Evolutionary conservation across 1,140 invertebrate genomes (phyloP).

Genomic region (Maniola jurtina): DNA sequence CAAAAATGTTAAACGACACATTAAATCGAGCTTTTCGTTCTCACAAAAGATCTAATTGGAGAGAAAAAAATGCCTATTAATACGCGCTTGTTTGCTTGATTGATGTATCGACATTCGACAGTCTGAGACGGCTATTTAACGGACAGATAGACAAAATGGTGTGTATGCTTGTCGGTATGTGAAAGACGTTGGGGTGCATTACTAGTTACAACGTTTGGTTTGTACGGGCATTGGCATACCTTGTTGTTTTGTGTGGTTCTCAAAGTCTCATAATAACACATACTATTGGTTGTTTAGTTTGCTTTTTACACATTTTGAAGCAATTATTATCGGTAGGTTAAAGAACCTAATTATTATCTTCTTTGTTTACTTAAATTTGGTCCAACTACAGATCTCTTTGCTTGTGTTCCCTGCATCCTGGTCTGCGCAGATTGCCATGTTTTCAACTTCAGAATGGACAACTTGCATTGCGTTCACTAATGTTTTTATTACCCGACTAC

Average conservation of each 20-base stretch:
- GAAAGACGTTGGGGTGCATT: slow-evolving; percentile 59
- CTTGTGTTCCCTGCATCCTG: no score
- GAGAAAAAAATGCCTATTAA: slow-evolving; percentile 60
- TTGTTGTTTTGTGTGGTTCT: slow-evolving; percentile 42
- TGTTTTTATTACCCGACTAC: no score
- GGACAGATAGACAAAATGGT: slow-evolving; percentile 74
- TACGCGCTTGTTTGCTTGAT: slow-evolving; percentile 74
- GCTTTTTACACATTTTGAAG: no score
- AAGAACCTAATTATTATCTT: no score
- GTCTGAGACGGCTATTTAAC: slow-evolving; percentile 70
- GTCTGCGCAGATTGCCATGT: no score
- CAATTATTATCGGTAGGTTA: no score
- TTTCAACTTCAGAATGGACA: no score
- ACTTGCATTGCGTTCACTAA: no score
- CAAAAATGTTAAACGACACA: slow-evolving; percentile 60
- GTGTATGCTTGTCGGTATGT: slow-evolving; percentile 41
- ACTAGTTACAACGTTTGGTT: slow-evolving; percentile 46
- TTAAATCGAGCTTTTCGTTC: slow-evolving; percentile 56
- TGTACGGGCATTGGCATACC: slow-evolving; percentile 53
- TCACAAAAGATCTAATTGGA: slow-evolving; percentile 76
- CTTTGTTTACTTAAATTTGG: no score
- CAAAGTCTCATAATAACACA: slow-evolving; percentile 40
- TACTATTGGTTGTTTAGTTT: no score
- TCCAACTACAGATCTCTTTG: no score
- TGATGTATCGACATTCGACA: slow-evolving; percentile 78